Percentiles rank a stretch among this genome's conserved stretches.
Evolutionary conservation across 2,888 invertebrate genomes (phyloP).

Genomic region (Exephanes ischioxanthus): DNA sequence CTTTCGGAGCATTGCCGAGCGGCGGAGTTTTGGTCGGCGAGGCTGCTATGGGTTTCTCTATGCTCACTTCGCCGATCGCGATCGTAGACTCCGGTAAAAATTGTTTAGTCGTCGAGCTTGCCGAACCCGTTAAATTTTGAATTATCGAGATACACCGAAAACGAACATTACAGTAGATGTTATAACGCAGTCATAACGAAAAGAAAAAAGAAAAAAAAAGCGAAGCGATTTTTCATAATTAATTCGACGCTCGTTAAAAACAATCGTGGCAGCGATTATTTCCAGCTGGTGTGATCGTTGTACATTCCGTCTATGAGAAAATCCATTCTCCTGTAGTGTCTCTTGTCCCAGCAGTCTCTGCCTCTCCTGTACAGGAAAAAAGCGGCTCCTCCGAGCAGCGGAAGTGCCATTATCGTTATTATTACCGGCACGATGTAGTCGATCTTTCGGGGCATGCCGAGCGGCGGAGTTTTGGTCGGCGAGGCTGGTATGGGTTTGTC

Average conservation of each 20-base stretch:
- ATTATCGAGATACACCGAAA: too few species aligned
- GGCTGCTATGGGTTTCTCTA: conserved; percentile 69
- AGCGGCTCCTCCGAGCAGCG: conserved; percentile 90
- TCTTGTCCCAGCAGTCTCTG: conserved; percentile 94
- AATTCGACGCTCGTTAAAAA: not conserved
- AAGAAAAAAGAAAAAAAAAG: conserved; percentile 6
- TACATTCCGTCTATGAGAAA: conserved; percentile 96
- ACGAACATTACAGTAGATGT: too few species aligned
- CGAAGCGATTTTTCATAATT: not conserved
- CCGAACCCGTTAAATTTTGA: too few species aligned
- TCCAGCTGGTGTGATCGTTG: conserved; percentile 88
- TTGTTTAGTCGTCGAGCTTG: conserved; percentile 80
- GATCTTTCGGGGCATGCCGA: conserved; percentile 80
- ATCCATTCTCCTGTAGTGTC: conserved; percentile 95
- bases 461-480: conserved; percentile 74
- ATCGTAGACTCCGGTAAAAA: conserved; percentile 86
- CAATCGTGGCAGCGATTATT: conserved; percentile 30
- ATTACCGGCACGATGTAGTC: conserved; percentile 92
- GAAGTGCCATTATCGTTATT: conserved; percentile 90
- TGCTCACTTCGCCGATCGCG: conserved; percentile 81
- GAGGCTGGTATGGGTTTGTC: conserved; percentile 76
- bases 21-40: conserved; percentile 75
- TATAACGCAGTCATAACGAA: too few species aligned
- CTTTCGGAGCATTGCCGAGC: conserved; percentile 78
- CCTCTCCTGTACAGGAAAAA: conserved; percentile 90